Percentiles rank a stretch among this genome's conserved stretches.
Evolutionary conservation across 2,113 vertebrate genomes (phyloP).

Genomic region (Bostrychus sinensis): DNA sequence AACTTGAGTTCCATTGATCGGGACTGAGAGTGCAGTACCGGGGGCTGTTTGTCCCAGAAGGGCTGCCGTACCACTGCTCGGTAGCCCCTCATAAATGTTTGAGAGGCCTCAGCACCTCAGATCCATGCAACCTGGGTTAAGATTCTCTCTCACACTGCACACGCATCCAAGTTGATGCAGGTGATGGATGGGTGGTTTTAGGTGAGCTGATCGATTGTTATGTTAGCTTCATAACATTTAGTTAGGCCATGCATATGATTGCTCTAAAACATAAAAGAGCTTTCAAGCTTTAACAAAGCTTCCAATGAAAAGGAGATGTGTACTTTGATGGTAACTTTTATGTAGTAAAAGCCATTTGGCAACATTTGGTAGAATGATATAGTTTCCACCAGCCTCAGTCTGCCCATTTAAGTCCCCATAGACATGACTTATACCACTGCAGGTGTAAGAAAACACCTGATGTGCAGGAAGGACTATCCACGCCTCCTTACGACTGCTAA

Average conservation of each 20-base stretch:
- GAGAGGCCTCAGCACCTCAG: slow-evolving; percentile 64
- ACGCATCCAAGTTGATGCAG: slow-evolving; percentile 61
- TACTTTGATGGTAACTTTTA: neutral
- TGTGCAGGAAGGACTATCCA: slow-evolving; percentile 47
- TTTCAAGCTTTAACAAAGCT: neutral
- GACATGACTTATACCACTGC: slow-evolving; percentile 71
- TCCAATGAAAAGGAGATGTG: slow-evolving; percentile 9
- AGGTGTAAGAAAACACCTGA: slow-evolving; percentile 78
- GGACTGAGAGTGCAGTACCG: slow-evolving; percentile 72
- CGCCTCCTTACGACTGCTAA: slow-evolving; percentile 73
- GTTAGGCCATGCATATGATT: slow-evolving; percentile 7
- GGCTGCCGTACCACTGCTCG: slow-evolving; percentile 54
- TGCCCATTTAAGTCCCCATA: slow-evolving; percentile 33
- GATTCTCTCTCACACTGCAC: slow-evolving; percentile 41
- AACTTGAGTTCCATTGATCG: slow-evolving; percentile 81
- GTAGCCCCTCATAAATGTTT: slow-evolving; percentile 83
- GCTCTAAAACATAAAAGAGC: neutral
- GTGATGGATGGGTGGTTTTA: slow-evolving; percentile 47
- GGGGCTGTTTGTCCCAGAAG: slow-evolving; percentile 80
- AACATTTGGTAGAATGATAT: slow-evolving; percentile 10
- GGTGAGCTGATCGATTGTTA: slow-evolving; percentile 36
- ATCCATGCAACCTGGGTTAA: slow-evolving; percentile 60
- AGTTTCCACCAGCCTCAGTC: slow-evolving; percentile 26
- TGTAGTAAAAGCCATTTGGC: neutral
- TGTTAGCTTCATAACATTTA: slow-evolving; percentile 45